Base-by-base conservation (phyloP, 2,888 invertebrate genomes). In the Helleia helle region DNA sequence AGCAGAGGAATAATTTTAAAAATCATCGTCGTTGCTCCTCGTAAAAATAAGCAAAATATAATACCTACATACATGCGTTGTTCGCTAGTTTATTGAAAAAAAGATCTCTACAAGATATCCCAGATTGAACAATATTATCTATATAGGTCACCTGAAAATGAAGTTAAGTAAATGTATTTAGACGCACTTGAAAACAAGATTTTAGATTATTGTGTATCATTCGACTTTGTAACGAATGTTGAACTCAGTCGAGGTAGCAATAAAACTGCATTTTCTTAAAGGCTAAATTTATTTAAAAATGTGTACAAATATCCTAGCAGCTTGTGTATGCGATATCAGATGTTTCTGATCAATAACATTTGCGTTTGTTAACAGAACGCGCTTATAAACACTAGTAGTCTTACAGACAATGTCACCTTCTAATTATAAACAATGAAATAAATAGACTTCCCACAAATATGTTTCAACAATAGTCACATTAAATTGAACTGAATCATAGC, bases 231-330 rank as follows among this genome's bases (percentile, higher is more conserved):
- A n/a, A 31, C n/a, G n/a, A n/a, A n/a, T n/a, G n/a, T n/a, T n/a
- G n/a, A n/a, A n/a, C n/a, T n/a, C n/a, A 36, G 9, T 14, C 5
- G 31, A 18, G 6, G 13, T 13, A 36, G 28, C 26, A 27, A 44
- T 46, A 44, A 48, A 29, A 44, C 34, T 38, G 34, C 26, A 27
- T 30, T 24, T 29, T 43, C 42, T 47, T 49, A 44, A 46, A 51
- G 50, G 48, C 47, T 52, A 49, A 49, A 46, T 74, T 75, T 76
- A 73, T 72, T 74, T 65, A 49, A 64, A 58, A 73, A 77, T 65
- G 79, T 79, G 77, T 80, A 80, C 79, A 80, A 73, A 76, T 76
- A 67, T 57, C 60, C 67, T 72, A 72, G 40, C 58, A 71, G 73
- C 69, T 63, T 60, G 67, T 69, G 72, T 71, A 67, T 55, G 65